Evolutionary conservation across 2,888 invertebrate genomes (phyloP).

Genomic region (Seira ritae): DNA sequence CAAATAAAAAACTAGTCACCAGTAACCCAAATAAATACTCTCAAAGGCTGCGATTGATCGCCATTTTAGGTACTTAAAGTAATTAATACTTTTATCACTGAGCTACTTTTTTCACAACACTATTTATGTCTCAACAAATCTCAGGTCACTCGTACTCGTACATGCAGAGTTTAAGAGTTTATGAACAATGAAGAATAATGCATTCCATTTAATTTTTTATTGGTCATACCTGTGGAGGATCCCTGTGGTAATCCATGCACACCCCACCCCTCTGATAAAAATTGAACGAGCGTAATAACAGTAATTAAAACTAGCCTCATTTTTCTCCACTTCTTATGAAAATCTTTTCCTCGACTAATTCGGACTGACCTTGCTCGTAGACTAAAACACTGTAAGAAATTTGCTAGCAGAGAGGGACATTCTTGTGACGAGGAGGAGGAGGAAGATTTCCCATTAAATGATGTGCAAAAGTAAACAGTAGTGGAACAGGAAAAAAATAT

Average conservation of each 20-base stretch:
- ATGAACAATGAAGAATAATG: too few species aligned
- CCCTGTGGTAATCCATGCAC: conserved; percentile 35
- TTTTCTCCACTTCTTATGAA: conserved; percentile 6
- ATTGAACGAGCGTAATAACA: conserved; percentile 30
- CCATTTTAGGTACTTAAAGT: too few species aligned
- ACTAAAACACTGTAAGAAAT: neutral
- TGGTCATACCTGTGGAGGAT: conserved; percentile 42
- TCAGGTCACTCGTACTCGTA: too few species aligned
- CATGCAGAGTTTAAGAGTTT: too few species aligned
- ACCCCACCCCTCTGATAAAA: conserved; percentile 7
- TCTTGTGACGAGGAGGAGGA: neutral
- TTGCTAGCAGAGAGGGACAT: neutral
- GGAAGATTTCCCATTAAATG: neutral
- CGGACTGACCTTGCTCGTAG: conserved; percentile 41
- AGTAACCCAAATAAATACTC: neutral
- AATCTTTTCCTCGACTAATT: neutral
- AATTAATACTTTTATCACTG: neutral
- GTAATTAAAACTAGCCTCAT: conserved; percentile 54
- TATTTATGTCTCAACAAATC: too few species aligned
- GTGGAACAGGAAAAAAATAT: neutral
- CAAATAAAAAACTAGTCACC: conserved; percentile 15
- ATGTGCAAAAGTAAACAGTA: neutral
- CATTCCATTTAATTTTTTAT: too few species aligned
- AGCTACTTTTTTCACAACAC: too few species aligned
- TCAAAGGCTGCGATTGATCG: neutral